Base-by-base conservation (phyloP, 1,140 invertebrate species). In the Belonocnema kinseyi region DNA sequence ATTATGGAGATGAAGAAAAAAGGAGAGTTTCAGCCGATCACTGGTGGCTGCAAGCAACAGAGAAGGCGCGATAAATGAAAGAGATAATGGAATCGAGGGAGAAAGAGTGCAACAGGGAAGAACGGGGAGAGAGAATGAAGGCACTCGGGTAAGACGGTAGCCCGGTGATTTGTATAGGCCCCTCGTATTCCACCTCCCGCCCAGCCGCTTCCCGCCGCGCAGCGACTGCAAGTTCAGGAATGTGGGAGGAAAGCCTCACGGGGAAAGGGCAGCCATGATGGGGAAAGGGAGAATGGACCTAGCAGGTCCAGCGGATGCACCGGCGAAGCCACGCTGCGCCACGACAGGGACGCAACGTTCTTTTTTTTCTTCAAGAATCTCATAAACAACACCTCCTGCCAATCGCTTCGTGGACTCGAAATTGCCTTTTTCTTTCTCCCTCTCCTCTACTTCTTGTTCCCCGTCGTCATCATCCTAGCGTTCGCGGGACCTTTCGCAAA, bases 51-150 rank as follows among this genome's bases (percentile, higher is more conserved):
- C 76, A 80, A 78, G 81, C 77, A 79, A 80, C 74, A 82, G 78
- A 81, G 82, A 80, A 79, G 78, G 82, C 78, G 81, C 81, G 81
- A 82, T 82, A 82, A 82, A 82, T 76, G 81, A 83, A 78, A 85
- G 80, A 82, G 79, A 81, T 81, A 83, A 82, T 80, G 83, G 73
- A 76, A 77, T 52, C 70, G 26, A 82, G 77, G 54, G 80, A 76
- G 80, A 76, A 70, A 70, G 17, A 54, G 40, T 66, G 13, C 13
- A 66, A 40, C 52, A 53, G 56, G 73, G n/a, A 74, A 50, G 26
- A 73, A 66, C 52, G 33, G 73, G 66, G 74, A 79, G 71, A 70
- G 75, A 77, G 76, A 82, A 78, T 82, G 80, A 81, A 78, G 82
- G 73, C 72, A 58, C 75, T 40, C 77, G 81, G 78, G 81, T 80